phyloP scores from a whole-genome alignment of 2,888 invertebrate genomes.

The Harmothoe impar region DNA sequence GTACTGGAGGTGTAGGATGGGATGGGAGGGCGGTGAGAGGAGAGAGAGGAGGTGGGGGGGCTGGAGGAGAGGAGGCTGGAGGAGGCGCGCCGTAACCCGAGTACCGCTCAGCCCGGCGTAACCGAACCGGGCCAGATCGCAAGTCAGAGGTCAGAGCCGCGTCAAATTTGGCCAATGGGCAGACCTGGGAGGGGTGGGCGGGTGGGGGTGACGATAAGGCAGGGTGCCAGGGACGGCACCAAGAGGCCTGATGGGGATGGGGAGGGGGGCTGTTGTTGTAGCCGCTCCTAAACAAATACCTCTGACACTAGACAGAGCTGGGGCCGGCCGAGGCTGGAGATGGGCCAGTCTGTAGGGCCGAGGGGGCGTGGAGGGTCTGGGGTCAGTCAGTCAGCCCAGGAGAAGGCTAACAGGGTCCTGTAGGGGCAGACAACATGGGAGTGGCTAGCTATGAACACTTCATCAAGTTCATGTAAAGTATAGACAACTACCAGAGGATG shows the following conservation, averaged over 20 bases:
- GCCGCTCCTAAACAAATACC: conserved; percentile 11
- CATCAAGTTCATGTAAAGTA: too few relatives aligned
- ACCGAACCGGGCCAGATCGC: neutral
- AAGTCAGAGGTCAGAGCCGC: conserved; percentile 41
- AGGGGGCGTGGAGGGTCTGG: neutral
- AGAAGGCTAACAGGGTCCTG: neutral
- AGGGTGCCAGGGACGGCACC: conserved; percentile 22
- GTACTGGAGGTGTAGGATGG: neutral
- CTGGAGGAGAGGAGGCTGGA: neutral
- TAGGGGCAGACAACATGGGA: too few relatives aligned
- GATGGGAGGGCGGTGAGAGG: neutral
- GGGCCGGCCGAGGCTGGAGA: neutral
- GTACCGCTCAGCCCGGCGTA: neutral
- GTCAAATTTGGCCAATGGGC: conserved; percentile 57
- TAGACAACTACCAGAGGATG: too few relatives aligned
- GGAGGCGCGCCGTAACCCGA: conserved; percentile 14
- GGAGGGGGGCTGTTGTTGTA: neutral
- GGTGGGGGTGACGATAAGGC: neutral
- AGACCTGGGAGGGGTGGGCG: neutral
- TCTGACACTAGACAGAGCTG: neutral
- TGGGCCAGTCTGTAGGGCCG: neutral
- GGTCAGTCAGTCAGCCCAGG: neutral
- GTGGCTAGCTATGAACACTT: too few relatives aligned
- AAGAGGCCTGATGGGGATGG: neutral
- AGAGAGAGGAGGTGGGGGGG: neutral